A percentile compares a stretch with the other conserved stretches of the same genome.
Conservation (phyloP, 2,113 vertebrate species). For the Podilymbus podiceps region DNA sequence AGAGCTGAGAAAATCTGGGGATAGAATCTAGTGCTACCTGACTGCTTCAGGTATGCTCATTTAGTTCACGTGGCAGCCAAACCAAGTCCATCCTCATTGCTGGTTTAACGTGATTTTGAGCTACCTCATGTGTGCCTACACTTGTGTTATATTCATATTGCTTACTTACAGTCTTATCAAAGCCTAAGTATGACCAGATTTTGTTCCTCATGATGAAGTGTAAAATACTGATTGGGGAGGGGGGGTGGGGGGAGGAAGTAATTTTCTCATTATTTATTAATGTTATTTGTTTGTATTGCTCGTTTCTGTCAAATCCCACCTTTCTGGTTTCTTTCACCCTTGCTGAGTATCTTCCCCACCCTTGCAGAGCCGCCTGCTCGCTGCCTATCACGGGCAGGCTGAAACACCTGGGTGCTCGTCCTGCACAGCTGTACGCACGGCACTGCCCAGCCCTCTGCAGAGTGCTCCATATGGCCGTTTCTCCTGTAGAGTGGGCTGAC, state of each 20-base stretch:
- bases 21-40: neutral
- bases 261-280: neutral
- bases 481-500: neutral
- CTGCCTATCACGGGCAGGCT: constrained; percentile 4
- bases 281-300: neutral
- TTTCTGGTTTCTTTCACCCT: neutral
- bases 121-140: neutral
- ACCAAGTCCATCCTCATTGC: neutral
- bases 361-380: neutral
- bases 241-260: no score
- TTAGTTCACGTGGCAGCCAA: neutral
- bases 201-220: neutral
- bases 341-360: neutral
- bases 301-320: neutral
- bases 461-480: constrained; percentile 1
- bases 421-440: constrained; percentile 42
- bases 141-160: neutral
- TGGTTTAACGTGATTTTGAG: neutral
- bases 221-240: neutral
- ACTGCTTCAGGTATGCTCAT: neutral
- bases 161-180: neutral
- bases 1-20: neutral
- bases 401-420: constrained; percentile 29
- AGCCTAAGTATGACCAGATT: neutral
- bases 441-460: constrained; percentile 35